Evolutionary conservation across 2,888 invertebrate genomes (phyloP).

Genomic region (Masnerella sp.): DNA sequence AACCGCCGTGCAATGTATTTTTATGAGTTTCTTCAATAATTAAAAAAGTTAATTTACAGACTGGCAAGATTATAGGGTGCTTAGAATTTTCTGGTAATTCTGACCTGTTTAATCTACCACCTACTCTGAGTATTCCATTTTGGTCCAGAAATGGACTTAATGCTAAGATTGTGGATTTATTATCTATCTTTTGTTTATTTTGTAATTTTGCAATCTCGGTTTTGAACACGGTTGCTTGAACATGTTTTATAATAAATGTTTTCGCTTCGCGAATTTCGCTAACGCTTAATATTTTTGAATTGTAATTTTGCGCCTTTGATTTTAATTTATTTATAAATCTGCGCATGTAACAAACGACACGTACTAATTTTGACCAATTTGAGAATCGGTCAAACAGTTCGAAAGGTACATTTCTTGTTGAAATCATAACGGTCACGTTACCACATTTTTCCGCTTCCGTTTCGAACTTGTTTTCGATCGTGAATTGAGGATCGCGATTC

Average conservation of each 20-base stretch:
- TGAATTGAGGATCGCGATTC: neutral
- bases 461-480: neutral
- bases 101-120: conserved; percentile 31
- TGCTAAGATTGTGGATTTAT: conserved; percentile 33
- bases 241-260: no score
- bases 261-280: no score
- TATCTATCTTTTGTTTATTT: neutral
- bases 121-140: conserved; percentile 19
- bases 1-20: conserved; percentile 20
- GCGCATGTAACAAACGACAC: conserved; percentile 12
- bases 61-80: conserved; percentile 20
- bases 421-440: no score
- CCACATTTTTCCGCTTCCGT: neutral
- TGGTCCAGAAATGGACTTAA: conserved; percentile 19
- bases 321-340: neutral
- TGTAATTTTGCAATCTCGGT: neutral
- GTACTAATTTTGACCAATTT: neutral
- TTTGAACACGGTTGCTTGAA: no score
- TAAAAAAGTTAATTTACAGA: conserved; percentile 13
- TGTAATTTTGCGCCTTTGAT: no score
- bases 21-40: conserved; percentile 15
- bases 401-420: neutral
- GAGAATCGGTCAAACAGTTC: neutral
- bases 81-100: neutral
- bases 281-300: no score